Evolutionary conservation across 2,888 invertebrate genomes (phyloP).

Genomic region (Perizoma flavofasciatum): DNA sequence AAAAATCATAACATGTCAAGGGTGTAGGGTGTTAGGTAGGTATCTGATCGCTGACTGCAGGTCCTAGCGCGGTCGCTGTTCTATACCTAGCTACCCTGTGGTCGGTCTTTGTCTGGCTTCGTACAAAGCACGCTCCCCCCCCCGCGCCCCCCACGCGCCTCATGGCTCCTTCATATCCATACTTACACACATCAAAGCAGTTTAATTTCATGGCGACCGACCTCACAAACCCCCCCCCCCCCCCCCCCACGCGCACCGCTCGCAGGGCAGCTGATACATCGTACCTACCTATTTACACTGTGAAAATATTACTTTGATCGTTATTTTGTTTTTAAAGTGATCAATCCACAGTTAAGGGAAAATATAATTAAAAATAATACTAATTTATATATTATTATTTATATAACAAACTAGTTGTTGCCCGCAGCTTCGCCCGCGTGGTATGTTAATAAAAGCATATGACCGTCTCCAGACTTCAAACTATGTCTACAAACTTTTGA

Average conservation of each 20-base stretch:
- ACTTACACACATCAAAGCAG: constrained; percentile 14
- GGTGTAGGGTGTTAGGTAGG: not conserved
- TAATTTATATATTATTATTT: too few relatives aligned
- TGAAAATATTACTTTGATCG: not conserved
- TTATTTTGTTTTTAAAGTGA: not conserved
- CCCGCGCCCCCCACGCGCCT: not conserved
- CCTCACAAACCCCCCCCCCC: constrained; percentile 5
- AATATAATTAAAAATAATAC: too few relatives aligned
- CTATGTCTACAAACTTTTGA: too few relatives aligned
- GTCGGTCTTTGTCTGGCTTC: not conserved
- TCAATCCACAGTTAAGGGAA: too few relatives aligned
- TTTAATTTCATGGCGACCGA: constrained; percentile 17
- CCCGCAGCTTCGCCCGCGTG: too few relatives aligned
- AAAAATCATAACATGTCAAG: not conserved
- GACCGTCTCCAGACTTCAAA: too few relatives aligned
- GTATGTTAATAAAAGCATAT: too few relatives aligned
- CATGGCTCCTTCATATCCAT: constrained; percentile 1
- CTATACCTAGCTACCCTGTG: too few relatives aligned
- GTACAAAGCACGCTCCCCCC: not conserved
- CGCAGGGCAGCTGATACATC: constrained; percentile 6
- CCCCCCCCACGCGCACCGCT: not conserved
- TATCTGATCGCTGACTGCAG: too few relatives aligned
- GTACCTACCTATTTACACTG: constrained; percentile 12
- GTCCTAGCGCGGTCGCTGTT: too few relatives aligned
- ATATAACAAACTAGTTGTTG: too few relatives aligned